phyloP scores from a whole-genome alignment of 1,140 invertebrate species.

The Batillaria attramentaria region DNA sequence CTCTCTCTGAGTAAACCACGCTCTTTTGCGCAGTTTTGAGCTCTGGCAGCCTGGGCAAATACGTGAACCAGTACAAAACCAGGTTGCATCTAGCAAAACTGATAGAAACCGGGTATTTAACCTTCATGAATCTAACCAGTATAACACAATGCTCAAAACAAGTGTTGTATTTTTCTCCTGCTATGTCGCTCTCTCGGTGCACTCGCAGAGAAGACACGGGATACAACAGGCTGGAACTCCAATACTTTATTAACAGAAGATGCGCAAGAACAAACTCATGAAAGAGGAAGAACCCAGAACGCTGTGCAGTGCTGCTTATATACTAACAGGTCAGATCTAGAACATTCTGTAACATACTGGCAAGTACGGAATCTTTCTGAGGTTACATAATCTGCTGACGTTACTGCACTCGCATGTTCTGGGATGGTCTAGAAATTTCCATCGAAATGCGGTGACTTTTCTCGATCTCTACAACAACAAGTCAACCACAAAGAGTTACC shows the following conservation, averaged over 20 bases:
- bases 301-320: no score
- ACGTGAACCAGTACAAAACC: conserved; percentile 13
- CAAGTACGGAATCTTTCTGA: no score
- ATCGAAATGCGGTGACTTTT: no score
- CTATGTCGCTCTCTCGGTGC: neutral
- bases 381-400: no score
- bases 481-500: neutral
- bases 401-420: no score
- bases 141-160: neutral
- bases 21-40: no score
- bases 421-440: no score
- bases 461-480: neutral
- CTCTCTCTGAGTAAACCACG: no score
- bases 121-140: neutral
- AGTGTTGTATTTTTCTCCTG: neutral
- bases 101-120: neutral
- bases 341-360: no score
- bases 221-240: neutral
- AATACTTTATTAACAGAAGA: neutral
- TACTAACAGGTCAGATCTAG: no score
- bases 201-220: neutral
- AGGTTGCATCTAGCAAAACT: neutral
- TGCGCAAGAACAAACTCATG: no score
- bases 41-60: neutral
- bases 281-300: no score